Evolutionary conservation across 2,888 invertebrate genomes (phyloP), one percentile per base, ranked within the genome.

Genomic region (Ectemnius cavifrons): DNA sequence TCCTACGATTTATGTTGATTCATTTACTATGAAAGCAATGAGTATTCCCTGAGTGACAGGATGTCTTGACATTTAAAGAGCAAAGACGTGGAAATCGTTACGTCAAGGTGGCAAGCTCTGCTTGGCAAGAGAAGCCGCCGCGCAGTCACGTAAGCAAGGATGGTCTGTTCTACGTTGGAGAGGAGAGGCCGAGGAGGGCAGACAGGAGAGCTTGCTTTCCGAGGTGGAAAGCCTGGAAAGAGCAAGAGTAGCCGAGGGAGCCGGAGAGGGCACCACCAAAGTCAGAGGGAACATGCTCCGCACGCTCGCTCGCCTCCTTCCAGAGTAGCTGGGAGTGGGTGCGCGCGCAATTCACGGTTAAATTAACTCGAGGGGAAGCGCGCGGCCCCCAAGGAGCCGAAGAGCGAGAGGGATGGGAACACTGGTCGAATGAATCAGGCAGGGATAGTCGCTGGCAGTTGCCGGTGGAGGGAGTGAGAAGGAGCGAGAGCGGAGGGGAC

Each of bases 261-360:
- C 75, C 64, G 75, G 71, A 76, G 74, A 77, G 77, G 75, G 73
- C 73, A 74, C 78, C 73, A 67, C 72, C 68, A 70, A 84, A 82
- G 86, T 83, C 27, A 37, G 37, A 37, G 37, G 67, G 75, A 77
- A 83, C 86, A 83, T 84, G 84, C 82, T 82, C 79, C 16, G 52
- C 16, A 11, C 16, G n/a, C n/a, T 49, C 20, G 20, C n/a, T 52
- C 52, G 52, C 52, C 81, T 83, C 84, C 82, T 75, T 80, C 82
- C 75, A 81, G 37, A 37, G 71, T 70, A 64, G 70, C 63, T 63
- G 66, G 60, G 73, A n/a, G 74, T 75, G 52, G 5, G 52, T 86
- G 90, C 88, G 89, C 89, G 88, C 89, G 89, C 89, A 87, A 81
- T 84, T 86, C 81, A 79, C 86, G 78, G 78, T 80, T 83, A 83